Conservation (phyloP, 1,140 invertebrate genomes). For the Penaeus chinensis region DNA sequence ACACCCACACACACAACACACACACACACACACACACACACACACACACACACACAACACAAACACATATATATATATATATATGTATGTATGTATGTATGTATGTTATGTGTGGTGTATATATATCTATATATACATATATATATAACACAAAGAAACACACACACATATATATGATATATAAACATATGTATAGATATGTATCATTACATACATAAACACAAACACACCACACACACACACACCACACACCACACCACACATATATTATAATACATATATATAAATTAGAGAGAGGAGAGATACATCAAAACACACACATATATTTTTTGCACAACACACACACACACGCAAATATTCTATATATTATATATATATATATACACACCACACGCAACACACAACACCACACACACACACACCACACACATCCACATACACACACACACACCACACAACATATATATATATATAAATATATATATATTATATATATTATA, state of each 20-base stretch:
- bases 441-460: too few species aligned
- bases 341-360: too few species aligned
- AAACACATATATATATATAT: not conserved
- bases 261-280: conserved; percentile 3
- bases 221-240: not conserved
- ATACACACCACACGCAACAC: too few species aligned
- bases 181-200: not conserved
- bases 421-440: too few species aligned
- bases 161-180: conserved; percentile 14
- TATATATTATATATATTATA: too few species aligned
- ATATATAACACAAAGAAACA: conserved; percentile 15
- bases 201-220: not conserved
- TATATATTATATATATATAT: too few species aligned
- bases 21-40: not conserved
- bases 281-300: conserved; percentile 13
- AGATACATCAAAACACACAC: conserved; percentile 4
- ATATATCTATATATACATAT: conserved; percentile 24
- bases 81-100: too few species aligned
- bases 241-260: not conserved
- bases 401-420: too few species aligned
- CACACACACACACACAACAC: not conserved
- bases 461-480: too few species aligned
- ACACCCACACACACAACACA: not conserved
- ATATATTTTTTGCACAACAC: not conserved
- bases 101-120: not conserved